A percentile compares a stretch with the other conserved stretches of the same genome.
phyloP scores from a whole-genome alignment of 2,797 vertebrate genomes.

The Enteromius unitaeniatus region DNA sequence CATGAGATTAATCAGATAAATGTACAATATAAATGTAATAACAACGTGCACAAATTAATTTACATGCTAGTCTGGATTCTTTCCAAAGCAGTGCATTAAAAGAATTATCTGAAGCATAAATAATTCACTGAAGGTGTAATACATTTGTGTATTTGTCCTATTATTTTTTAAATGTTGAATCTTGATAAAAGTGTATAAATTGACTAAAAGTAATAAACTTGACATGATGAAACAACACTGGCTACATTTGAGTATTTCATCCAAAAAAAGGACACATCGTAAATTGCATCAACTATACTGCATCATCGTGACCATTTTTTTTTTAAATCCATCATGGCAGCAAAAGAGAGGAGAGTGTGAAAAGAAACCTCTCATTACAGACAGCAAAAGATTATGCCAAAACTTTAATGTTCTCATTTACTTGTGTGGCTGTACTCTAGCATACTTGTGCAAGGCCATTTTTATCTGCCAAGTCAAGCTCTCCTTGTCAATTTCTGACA shows the following conservation, averaged over 20 bases:
- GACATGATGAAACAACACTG: not conserved
- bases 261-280: conserved; percentile 46
- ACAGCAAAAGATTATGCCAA: conserved; percentile 26
- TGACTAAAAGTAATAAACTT: not conserved
- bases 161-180: not conserved
- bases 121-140: not conserved
- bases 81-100: not conserved
- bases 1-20: not conserved
- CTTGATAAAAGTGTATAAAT: not conserved
- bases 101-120: not conserved
- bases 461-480: conserved; percentile 62
- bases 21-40: not conserved
- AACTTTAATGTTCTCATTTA: conserved; percentile 72
- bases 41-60: not conserved
- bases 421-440: conserved; percentile 63
- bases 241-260: not conserved
- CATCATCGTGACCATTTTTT: conserved; percentile 55
- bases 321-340: conserved; percentile 71
- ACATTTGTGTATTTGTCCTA: not conserved
- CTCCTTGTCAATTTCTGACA: conserved; percentile 27
- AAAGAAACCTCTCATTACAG: conserved; percentile 68
- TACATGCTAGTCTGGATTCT: not conserved
- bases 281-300: conserved; percentile 45
- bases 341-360: conserved; percentile 55
- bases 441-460: conserved; percentile 59